Evolutionary conservation across 2,888 invertebrate genomes (phyloP), one percentile per base, ranked within the genome.

Genomic region (Plebejus argus): DNA sequence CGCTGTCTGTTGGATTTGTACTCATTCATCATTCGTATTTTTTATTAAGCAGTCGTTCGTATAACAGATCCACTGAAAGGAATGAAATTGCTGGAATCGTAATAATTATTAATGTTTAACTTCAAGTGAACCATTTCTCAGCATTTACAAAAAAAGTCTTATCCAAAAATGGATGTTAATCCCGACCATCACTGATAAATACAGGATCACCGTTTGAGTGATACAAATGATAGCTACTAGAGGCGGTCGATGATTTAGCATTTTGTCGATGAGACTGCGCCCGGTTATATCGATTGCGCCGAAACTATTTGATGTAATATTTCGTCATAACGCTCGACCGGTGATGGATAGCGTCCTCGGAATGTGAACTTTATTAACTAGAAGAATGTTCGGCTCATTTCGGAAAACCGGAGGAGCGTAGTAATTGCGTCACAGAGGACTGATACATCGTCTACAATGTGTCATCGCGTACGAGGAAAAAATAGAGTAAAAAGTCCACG

Each of bases 241-340:
- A 66, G 61, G n/a, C 58, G 23, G 61, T n/a, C 58, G 23, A 66
- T 66, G 66, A 66, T 66, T 66, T 66, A 33, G 66, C 66, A 66
- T 66, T 23, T 66, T 10, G 66, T 15, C 66, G 18, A 28, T 66
- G 66, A 66, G 28, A 33, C 66, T 28, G 66, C 28, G 28, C 66
- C 23, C 66, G 66, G 66, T 28, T 66, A 15, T 66, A 66, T 33
- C 66, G 66, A 66, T 66, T 33, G 66, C 28, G 66, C 66, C 66
- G 66, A 33, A 66, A 66, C 66, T 66, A 66, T 66, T 66, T 7
- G 66, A 66, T 66, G 66, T 66, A 66, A 66, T 66, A 66, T 33
- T 66, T 66, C 28, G 66, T 66, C 66, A 66, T 66, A 66, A 66
- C 66, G 66, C 28, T 66, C 66, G 66, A 10, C 66, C 66, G 66